Conservation (phyloP, 2,888 invertebrate species). For the Dasysyrphus albostriatus region DNA sequence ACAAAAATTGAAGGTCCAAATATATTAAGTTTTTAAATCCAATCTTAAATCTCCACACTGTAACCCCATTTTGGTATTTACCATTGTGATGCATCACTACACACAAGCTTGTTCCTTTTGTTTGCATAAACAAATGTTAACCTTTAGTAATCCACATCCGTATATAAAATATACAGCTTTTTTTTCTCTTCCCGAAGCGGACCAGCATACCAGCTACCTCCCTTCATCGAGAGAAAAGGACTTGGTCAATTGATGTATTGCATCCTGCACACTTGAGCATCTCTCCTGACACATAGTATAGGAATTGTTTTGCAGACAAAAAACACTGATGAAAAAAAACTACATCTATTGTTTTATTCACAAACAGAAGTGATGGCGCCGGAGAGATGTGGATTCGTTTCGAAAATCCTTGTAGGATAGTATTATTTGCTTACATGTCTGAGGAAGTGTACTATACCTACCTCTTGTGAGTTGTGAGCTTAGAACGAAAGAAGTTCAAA, state of each 20-base stretch:
- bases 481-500: conserved; percentile 14
- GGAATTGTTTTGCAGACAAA: not conserved
- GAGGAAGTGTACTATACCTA: conserved; percentile 2
- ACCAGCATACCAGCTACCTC: not conserved
- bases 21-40: not conserved
- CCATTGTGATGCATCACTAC: not conserved
- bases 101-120: not conserved
- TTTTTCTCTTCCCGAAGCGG: not conserved
- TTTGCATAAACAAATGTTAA: conserved; percentile 35
- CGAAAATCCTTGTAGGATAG: conserved; percentile 17
- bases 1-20: not conserved
- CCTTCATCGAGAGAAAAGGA: conserved; percentile 11
- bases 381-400: conserved; percentile 36
- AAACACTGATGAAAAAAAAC: conserved; percentile 12
- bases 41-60: not conserved
- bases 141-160: not conserved
- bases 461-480: too few species aligned
- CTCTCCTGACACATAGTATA: conserved; percentile 6
- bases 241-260: conserved; percentile 47
- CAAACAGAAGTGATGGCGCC: conserved; percentile 37
- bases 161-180: not conserved
- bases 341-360: conserved; percentile 36
- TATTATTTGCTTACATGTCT: conserved; percentile 43
- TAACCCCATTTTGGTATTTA: not conserved
- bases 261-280: conserved; percentile 30